Conservation (phyloP, 2,888 invertebrate genomes). For the Lycocerus yunnanus region DNA sequence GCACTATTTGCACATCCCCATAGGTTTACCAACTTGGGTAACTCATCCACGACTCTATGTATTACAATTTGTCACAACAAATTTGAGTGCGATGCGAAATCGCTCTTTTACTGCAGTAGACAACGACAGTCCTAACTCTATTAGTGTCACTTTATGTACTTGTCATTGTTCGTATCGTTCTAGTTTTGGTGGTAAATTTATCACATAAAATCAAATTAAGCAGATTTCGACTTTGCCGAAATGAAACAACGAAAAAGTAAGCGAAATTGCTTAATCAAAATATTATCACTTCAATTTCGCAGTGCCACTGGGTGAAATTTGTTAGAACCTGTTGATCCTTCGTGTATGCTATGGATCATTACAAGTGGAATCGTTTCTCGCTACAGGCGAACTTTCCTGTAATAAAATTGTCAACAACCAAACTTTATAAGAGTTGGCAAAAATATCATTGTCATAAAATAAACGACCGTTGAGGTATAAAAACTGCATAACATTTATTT, state of each 20-base stretch:
- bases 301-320: background rate
- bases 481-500: background rate
- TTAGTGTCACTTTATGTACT: conserved; percentile 3
- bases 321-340: background rate
- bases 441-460: background rate
- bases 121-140: background rate
- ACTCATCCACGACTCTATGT: conserved; percentile 17
- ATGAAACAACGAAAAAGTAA: background rate
- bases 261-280: background rate
- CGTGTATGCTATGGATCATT: background rate
- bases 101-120: conserved; percentile 3
- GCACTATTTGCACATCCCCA: conserved; percentile 16
- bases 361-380: background rate
- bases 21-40: conserved; percentile 22
- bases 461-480: background rate
- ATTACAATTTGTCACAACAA: conserved; percentile 28
- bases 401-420: background rate
- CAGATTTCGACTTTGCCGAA: background rate
- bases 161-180: background rate
- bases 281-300: background rate
- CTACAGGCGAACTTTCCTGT: background rate
- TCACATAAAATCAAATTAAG: background rate
- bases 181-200: background rate
- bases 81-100: conserved; percentile 11
- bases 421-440: background rate